Base-by-base conservation (phyloP, 2,888 invertebrate species). In the Hoplodrina blanda region DNA sequence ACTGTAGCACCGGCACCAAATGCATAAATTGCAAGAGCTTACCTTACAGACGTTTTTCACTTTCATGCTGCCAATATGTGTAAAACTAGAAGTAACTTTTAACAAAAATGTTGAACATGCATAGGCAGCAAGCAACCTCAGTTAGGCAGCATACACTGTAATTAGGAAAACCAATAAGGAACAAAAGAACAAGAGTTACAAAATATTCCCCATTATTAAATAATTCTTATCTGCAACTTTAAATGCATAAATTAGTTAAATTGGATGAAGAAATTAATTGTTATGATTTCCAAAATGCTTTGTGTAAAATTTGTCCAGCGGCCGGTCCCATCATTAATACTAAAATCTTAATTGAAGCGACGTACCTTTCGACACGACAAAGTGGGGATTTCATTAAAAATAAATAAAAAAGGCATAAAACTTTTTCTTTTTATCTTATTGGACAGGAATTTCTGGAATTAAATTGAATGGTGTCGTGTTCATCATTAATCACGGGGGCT, bases 401-500 rank as follows among this genome's bases (percentile, higher is more conserved):
- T 83, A 85, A 85, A 86, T 80, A 87, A 88, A 82, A 85, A 80
- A 70, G 64, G 80, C 76, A 78, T 80, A 72, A 84, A 84, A 84
- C 85, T 87, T 87, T 88, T 78, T 83, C 83, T 87, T 88, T 90
- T 90, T 87, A 88, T 89, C 84, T 88, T 88, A 88, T 89, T 89
- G 86, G 88, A 90, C 86, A 86, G 82, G 85, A 89, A 88, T 90
- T 91, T 90, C 87, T 84, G 85, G 87, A 90, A 91, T 92, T 90
- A 91, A 91, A 92, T 92, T 90, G 92, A 92, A 92, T 90, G 89
- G 89, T 89, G 91, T 91, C 91, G 87, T 90, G 90, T 88, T 87
- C 82, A 86, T 90, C 92, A 92, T 92, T 92, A 91, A 92, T 92
- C 93, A 91, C 88, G 86, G 87, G 85, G 90, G 88, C 83, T 88